Base-by-base conservation (phyloP, 1,140 invertebrate species). In the Cephus cinctus region DNA sequence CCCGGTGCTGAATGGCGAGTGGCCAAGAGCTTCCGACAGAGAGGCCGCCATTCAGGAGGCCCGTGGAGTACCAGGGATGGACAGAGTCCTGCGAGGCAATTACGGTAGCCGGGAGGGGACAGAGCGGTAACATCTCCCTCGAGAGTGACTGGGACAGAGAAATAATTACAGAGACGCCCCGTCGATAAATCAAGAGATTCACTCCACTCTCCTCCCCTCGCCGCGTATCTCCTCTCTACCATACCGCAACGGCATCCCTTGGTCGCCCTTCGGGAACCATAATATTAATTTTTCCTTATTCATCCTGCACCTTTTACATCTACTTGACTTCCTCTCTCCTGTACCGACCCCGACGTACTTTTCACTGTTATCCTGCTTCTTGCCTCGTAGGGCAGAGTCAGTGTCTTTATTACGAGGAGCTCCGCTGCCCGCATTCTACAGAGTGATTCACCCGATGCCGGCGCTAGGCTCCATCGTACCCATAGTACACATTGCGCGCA, bases 131-230 rank as follows among this genome's bases (percentile, higher is more conserved):
- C 47, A 22, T 14, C 30, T 14, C 42, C 23, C 18, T 30, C 31
- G 36, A 47, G 49, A 41, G 46, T 61, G 54, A 63, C 66, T 62
- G 61, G 58, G 61, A 65, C 54, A 53, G 54, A 66, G 61, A 72
- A 75, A 75, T 75, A 75, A 73, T 75, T 75, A 73, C 65, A 73
- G 69, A 67, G 72, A 73, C 69, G 67, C 66, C 65, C 58, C 64
- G 66, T 71, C 70, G 69, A 74, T 75, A 73, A 73, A 74, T 75
- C 71, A 73, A 74, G 65, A 59, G 52, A 61, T 60, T 62, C 61
- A 12, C 23, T 27, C 18, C 40, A n/a, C 22, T 23, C 21, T 15
- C 39, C 11, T 56, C 56, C 51, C 48, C 57, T 54, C 57, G 57
- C 52, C 50, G 57, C 56, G 51, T 55, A 48, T 51, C 59, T 58